Evolutionary conservation across 2,113 vertebrate genomes (phyloP), one percentile per base, ranked within the genome.

Genomic region (Halichoerus grypus): DNA sequence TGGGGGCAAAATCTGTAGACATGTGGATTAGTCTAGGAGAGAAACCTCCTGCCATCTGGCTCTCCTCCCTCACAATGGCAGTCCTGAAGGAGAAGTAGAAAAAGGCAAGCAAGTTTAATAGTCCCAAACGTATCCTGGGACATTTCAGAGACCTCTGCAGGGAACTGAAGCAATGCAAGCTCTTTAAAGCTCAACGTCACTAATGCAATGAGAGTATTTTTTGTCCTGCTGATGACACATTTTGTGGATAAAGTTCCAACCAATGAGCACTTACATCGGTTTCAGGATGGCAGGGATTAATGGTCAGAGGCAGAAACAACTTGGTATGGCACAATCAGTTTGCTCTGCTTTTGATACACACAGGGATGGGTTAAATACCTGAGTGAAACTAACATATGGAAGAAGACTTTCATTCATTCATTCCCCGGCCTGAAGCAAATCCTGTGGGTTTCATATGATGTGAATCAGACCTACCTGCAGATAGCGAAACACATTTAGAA

Each of bases 31-130:
- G 86, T 59, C 84, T 72, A 39, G 81, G 79, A 82, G 28, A 92
- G 46, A 36, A 79, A 22, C 15, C 76, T 92, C 33, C 79, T 76
- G 87, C 88, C 98, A 97, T 96, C 84, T 97, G 97, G 96, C 82
- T 95, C 19, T 67, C 46, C 74, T 57, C 31, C 71, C 95, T 77
- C 11, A 74, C 65, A 86, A n/a, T 1, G 77, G 87, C 55, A 51
- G 79, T 57, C 84, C 80, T 71, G 28, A 79, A 95, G 96, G 57
- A 95, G 92, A 65, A 87, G 94, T 57, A 96, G 95, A 76, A 95
- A 92, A 65, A 92, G 82, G 77, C 71, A 77, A 85, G 95, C 69
- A 61, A 31, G 53, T 88, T 95, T 83, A 96, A 97, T 82, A 96
- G 71, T 92, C 63, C 85, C 71, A 96, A 95, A 92, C 67, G 57